Conservation (phyloP, 2,797 vertebrate genomes). For the Spea hammondii region DNA sequence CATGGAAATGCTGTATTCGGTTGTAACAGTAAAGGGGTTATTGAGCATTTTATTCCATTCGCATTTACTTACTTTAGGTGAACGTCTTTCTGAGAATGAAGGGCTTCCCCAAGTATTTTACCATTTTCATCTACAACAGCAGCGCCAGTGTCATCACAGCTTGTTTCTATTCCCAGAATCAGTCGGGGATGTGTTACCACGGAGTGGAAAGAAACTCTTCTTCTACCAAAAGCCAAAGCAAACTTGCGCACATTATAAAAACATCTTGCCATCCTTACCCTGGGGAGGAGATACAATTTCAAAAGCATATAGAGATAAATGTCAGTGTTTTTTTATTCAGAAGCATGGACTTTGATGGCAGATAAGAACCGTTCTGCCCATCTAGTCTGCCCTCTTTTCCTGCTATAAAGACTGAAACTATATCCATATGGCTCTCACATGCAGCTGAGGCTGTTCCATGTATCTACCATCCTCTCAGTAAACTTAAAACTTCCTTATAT, state of each 20-base stretch:
- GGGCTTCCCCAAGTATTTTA: constrained; percentile 80
- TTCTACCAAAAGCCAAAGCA: not conserved
- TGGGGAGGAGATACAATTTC: not conserved
- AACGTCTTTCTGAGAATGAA: constrained; percentile 82
- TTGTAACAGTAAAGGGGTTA: too few relatives aligned
- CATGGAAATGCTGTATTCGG: too few relatives aligned
- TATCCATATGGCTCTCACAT: too few relatives aligned
- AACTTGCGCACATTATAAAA: constrained; percentile 21
- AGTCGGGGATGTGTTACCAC: constrained; percentile 60
- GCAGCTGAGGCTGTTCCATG: too few relatives aligned
- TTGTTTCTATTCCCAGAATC: constrained; percentile 91
- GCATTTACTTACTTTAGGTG: constrained; percentile 81
- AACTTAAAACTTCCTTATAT: too few relatives aligned
- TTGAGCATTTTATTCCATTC: not conserved
- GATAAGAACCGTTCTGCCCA: too few relatives aligned
- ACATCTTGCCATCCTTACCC: constrained; percentile 30
- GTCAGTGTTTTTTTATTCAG: too few relatives aligned
- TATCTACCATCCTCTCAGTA: too few relatives aligned
- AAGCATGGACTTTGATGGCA: too few relatives aligned
- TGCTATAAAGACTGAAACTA: too few relatives aligned
- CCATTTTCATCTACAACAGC: constrained; percentile 87
- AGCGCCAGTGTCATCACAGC: constrained; percentile 94
- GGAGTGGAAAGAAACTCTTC: not conserved
- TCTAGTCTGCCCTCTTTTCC: too few relatives aligned
- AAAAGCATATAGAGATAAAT: too few relatives aligned